These are phyloP conservation scores for Decapterus maruadsi DNA, from an alignment of 2,797 vertebrate species.

Conservation along the genomic window DNA sequence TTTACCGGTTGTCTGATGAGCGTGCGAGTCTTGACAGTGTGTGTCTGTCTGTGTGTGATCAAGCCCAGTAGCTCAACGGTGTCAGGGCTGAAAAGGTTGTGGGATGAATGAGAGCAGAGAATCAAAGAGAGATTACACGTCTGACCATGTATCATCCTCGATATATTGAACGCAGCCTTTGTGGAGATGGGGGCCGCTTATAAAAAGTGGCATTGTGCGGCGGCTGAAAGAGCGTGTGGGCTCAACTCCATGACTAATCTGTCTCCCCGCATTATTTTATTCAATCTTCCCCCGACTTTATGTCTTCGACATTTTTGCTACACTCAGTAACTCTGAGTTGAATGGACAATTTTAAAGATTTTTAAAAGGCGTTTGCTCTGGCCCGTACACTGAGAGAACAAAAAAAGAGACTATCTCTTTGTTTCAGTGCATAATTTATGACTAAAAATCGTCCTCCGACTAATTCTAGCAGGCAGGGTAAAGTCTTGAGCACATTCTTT, in stretches of 20 bases:
- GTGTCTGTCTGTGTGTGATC: slow-evolving; percentile 57
- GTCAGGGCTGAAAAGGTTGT: slow-evolving; percentile 97
- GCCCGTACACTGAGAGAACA: slow-evolving; percentile 89
- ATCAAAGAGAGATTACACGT: slow-evolving; percentile 99
- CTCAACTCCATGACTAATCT: slow-evolving; percentile 99
- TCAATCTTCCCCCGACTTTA: slow-evolving; percentile 99
- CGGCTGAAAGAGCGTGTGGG: slow-evolving; percentile 97
- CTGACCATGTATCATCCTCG: slow-evolving; percentile 99
- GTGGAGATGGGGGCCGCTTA: slow-evolving; percentile 96
- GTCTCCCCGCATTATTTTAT: slow-evolving; percentile 99
- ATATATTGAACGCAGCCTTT: slow-evolving; percentile 99
- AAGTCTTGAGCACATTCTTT: slow-evolving; percentile 86
- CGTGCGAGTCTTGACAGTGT: slow-evolving; percentile 29
- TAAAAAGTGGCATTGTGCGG: slow-evolving; percentile 99
- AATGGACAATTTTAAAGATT: slow-evolving; percentile 99
- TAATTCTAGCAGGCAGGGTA: slow-evolving; percentile 86
- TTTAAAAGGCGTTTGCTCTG: slow-evolving; percentile 98
- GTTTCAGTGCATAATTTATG: slow-evolving; percentile 96
- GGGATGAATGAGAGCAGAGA: slow-evolving; percentile 97
- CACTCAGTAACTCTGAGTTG: slow-evolving; percentile 99
- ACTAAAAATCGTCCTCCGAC: slow-evolving; percentile 87
- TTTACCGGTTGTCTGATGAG: slow-evolving; percentile 27
- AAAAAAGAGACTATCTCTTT: slow-evolving; percentile 95
- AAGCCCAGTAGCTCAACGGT: slow-evolving; percentile 97
- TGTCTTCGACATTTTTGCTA: slow-evolving; percentile 99